These are phyloP conservation scores for Drusus annulatus DNA, from an alignment of 1,140 invertebrate genomes.

Conservation along the genomic window DNA sequence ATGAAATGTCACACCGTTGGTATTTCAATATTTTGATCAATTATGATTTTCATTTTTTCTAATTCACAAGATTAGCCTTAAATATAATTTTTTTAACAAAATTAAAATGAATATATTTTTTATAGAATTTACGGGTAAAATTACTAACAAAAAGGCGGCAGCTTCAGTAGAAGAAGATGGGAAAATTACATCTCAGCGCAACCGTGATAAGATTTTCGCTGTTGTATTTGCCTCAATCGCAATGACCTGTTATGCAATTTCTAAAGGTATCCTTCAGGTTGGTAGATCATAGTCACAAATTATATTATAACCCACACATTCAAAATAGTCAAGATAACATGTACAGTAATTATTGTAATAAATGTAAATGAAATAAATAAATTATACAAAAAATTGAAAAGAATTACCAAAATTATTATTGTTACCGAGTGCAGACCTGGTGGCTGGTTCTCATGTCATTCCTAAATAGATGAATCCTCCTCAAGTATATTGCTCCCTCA, in stretches of 20 bases:
- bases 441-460: too few relatives aligned
- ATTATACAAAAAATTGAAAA: slow-evolving; percentile 3
- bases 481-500: too few relatives aligned
- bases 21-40: too few relatives aligned
- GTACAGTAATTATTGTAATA: background rate
- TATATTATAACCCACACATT: too few relatives aligned
- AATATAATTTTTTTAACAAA: too few relatives aligned
- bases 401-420: background rate
- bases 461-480: too few relatives aligned
- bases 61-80: too few relatives aligned
- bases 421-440: too few relatives aligned
- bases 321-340: too few relatives aligned
- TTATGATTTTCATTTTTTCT: too few relatives aligned
- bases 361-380: background rate
- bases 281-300: slow-evolving; percentile 27
- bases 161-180: slow-evolving; percentile 63
- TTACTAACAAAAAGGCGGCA: slow-evolving; percentile 64
- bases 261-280: slow-evolving; percentile 70
- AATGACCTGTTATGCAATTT: slow-evolving; percentile 68
- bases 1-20: too few relatives aligned
- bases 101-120: slow-evolving; percentile 16
- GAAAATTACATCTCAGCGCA: slow-evolving; percentile 63
- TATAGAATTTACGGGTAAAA: slow-evolving; percentile 64
- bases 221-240: slow-evolving; percentile 66
- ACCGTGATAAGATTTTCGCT: slow-evolving; percentile 66